phyloP scores from a whole-genome alignment of 2,888 invertebrate species.

The Cephus sareptanus region DNA sequence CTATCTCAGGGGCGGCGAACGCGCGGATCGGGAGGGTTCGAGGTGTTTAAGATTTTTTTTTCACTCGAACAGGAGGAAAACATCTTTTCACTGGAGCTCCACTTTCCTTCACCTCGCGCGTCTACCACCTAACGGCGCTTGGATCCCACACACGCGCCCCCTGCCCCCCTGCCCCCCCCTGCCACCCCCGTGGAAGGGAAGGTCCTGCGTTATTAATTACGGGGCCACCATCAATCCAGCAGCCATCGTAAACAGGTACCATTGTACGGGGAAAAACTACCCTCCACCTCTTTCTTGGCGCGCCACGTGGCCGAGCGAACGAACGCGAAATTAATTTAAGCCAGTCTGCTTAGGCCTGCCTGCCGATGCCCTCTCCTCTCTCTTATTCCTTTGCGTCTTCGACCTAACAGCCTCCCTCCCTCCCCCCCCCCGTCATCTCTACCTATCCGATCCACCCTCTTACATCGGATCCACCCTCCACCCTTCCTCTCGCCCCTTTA shows the following conservation, averaged over 20 bases:
- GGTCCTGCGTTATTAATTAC: conserved; percentile 25
- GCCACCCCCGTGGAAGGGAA: conserved; percentile 8
- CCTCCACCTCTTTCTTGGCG: conserved; percentile 4
- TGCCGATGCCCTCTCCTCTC: conserved; percentile 10
- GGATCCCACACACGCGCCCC: not conserved
- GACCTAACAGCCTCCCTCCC: too few species aligned
- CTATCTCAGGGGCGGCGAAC: not conserved
- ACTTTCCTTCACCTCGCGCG: not conserved
- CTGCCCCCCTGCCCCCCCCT: not conserved
- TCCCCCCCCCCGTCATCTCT: too few species aligned
- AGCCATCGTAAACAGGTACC: conserved; percentile 24
- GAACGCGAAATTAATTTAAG: conserved; percentile 9
- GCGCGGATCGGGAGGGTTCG: not conserved
- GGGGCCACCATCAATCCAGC: conserved; percentile 24
- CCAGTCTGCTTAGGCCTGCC: conserved; percentile 8
- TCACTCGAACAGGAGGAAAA: conserved; percentile 24
- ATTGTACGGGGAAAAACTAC: conserved; percentile 24
- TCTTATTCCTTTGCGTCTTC: conserved; percentile 14
- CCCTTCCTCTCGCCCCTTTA: too few species aligned
- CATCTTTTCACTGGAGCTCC: conserved; percentile 23
- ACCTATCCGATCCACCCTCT: too few species aligned
- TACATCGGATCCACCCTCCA: too few species aligned
- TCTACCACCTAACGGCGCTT: not conserved
- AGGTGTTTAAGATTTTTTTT: conserved; percentile 25
- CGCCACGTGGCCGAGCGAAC: not conserved